Percentiles rank a stretch among this genome's conserved stretches.
These are phyloP conservation scores for Uromys caudimaculatus DNA, from an alignment of 2,797 vertebrate species.

Conservation along the genomic window DNA sequence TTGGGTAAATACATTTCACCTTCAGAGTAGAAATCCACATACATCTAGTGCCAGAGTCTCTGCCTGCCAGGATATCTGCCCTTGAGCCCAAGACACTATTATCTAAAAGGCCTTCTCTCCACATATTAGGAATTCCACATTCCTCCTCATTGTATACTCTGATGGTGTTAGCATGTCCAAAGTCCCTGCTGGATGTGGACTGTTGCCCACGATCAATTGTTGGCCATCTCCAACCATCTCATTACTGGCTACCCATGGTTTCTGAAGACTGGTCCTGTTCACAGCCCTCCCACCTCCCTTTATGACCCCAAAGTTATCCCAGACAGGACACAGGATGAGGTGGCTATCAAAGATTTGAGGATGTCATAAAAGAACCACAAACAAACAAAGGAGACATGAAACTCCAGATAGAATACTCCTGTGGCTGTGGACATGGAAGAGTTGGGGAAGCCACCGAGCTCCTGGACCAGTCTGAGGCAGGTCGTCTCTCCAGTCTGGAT, in stretches of 20 bases:
- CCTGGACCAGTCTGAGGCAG: background rate
- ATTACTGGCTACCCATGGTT: background rate
- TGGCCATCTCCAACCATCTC: background rate
- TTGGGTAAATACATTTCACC: background rate
- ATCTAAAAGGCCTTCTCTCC: background rate
- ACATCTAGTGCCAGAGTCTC: background rate
- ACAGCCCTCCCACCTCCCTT: background rate
- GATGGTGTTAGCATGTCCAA: background rate
- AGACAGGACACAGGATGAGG: background rate
- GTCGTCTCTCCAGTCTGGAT: background rate
- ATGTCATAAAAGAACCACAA: background rate
- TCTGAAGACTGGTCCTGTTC: background rate
- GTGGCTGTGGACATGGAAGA: background rate
- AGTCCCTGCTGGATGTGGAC: too few relatives aligned
- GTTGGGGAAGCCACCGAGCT: too few relatives aligned
- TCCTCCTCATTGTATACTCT: background rate
- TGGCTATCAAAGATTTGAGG: background rate
- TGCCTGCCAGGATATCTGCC: background rate
- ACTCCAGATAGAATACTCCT: background rate
- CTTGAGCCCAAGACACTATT: background rate
- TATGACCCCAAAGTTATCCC: background rate
- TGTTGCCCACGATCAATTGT: too few relatives aligned
- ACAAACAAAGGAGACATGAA: background rate
- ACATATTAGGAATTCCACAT: background rate
- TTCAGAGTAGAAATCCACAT: background rate